Percentiles rank a stretch among this genome's conserved stretches.
These are phyloP conservation scores for Cathartes aura DNA, from an alignment of 2,113 vertebrate genomes.

Conservation along the genomic window DNA sequence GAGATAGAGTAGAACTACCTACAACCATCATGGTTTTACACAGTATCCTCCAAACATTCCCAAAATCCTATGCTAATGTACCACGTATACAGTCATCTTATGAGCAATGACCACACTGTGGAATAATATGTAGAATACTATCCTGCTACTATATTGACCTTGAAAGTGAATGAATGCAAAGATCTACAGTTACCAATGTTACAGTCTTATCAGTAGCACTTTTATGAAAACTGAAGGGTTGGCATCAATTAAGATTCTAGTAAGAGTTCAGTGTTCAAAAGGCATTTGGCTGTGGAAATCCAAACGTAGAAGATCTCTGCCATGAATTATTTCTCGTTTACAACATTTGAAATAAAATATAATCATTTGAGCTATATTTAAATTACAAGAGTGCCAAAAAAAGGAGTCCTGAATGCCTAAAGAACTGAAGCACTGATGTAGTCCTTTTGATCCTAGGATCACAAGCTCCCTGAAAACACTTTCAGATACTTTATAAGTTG, in stretches of 20 bases:
- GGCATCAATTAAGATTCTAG: background rate
- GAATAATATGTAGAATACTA: background rate
- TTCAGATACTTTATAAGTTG: background rate
- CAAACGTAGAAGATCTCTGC: background rate
- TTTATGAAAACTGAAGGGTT: background rate
- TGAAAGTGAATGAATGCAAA: background rate
- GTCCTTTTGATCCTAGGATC: slow-evolving; percentile 69
- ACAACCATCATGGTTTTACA: background rate
- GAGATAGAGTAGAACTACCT: background rate
- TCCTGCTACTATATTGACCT: background rate
- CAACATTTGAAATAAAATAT: slow-evolving; percentile 31
- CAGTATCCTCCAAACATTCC: background rate
- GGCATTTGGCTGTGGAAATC: slow-evolving; percentile 5
- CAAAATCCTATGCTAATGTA: background rate
- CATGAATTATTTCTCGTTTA: slow-evolving; percentile 7
- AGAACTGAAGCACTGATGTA: slow-evolving; percentile 59
- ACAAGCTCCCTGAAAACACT: slow-evolving; percentile 62
- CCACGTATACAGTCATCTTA: background rate
- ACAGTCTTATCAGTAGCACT: background rate
- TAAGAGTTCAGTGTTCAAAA: background rate
- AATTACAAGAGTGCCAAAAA: slow-evolving; percentile 42
- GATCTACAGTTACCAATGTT: background rate
- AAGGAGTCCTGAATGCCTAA: slow-evolving; percentile 44
- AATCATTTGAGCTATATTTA: slow-evolving; percentile 49
- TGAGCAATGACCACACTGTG: background rate